Evolutionary conservation across 2,888 invertebrate genomes (phyloP).

Genomic region (Anoplius nigerrimus): DNA sequence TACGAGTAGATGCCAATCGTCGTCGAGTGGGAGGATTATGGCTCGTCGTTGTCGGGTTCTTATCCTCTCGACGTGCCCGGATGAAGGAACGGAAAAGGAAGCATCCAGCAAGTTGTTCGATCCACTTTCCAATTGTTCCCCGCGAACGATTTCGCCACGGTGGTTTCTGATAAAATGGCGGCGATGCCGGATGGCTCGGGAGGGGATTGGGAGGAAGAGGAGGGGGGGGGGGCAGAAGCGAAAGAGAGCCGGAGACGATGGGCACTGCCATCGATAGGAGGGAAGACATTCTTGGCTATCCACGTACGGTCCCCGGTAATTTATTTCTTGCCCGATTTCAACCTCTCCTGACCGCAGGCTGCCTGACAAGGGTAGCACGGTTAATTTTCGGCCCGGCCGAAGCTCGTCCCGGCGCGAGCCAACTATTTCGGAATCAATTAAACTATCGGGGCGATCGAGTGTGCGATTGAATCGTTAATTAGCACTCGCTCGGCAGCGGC

Average conservation of each 20-base stretch:
- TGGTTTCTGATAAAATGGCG: conserved; percentile 16
- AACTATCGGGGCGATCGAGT: conserved; percentile 63
- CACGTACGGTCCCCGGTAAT: conserved; percentile 58
- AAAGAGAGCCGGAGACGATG: conserved; percentile 13
- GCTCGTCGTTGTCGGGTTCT: no score
- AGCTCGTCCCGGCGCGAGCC: conserved; percentile 29
- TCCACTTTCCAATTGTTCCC: conserved; percentile 55
- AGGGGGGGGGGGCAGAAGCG: conserved; percentile 13
- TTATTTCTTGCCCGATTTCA: conserved; percentile 72
- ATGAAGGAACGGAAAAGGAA: conserved; percentile 20
- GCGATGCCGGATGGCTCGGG: no score
- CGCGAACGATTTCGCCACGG: conserved; percentile 29
- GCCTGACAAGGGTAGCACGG: conserved; percentile 46
- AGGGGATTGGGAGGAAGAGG: not conserved
- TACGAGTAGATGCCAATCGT: no score
- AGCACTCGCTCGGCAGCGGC: conserved; percentile 37
- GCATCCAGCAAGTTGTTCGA: conserved; percentile 41
- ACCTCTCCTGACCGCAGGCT: conserved; percentile 59
- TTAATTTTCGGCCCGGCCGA: conserved; percentile 51
- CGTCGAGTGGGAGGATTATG: no score
- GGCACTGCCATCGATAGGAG: conserved; percentile 38
- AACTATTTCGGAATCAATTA: conserved; percentile 73
- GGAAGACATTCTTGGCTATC: conserved; percentile 63
- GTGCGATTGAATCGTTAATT: conserved; percentile 66
- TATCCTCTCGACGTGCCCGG: not conserved